A percentile compares a stretch with the other conserved stretches of the same genome.
phyloP scores from a whole-genome alignment of 2,113 vertebrate species.

The Ondatra zibethicus region DNA sequence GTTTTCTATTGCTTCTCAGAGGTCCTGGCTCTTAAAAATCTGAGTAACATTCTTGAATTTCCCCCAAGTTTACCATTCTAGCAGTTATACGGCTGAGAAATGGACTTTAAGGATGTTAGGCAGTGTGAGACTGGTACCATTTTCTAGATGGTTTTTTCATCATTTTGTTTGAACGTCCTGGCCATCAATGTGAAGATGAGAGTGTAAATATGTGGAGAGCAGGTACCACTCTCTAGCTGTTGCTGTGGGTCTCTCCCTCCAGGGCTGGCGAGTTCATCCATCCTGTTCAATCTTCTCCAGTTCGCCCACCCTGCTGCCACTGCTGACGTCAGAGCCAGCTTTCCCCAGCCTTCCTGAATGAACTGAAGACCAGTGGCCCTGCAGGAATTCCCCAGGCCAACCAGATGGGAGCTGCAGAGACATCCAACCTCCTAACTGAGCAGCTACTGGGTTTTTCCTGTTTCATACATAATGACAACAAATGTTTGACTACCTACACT shows the following conservation, averaged over 20 bases:
- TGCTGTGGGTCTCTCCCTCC: neutral
- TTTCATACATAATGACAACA: neutral
- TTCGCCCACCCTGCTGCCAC: neutral
- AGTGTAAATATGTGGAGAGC: neutral
- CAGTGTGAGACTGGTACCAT: neutral
- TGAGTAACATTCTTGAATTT: neutral
- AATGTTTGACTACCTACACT: neutral
- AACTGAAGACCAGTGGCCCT: neutral
- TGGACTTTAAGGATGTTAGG: neutral
- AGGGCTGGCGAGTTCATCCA: neutral
- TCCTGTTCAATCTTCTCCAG: neutral
- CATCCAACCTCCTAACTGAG: neutral
- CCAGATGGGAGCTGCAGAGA: too few species aligned
- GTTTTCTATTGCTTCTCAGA: constrained; percentile 8
- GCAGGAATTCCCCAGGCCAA: neutral
- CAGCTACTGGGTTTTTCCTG: neutral
- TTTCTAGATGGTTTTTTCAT: neutral
- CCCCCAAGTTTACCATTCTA: neutral
- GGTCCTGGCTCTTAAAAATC: constrained; percentile 22
- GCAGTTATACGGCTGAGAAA: neutral
- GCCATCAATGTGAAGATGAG: neutral
- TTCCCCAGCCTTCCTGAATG: neutral
- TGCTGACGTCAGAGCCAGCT: neutral
- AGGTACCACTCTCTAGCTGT: neutral
- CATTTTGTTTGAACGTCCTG: neutral